phyloP scores from a whole-genome alignment of 2,797 vertebrate species.

The Molossus molossus region DNA sequence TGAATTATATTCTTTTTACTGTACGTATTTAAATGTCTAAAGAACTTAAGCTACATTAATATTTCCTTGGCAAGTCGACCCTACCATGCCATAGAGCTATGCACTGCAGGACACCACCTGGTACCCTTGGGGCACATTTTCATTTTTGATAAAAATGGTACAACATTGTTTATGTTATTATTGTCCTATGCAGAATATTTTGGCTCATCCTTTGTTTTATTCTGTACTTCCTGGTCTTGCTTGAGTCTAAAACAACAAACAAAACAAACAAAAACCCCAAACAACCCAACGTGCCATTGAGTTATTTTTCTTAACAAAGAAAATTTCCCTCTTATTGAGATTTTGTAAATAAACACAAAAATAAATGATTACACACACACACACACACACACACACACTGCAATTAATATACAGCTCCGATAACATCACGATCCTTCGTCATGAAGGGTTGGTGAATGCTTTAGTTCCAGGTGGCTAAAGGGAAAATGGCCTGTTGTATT shows the following conservation, averaged over 20 bases:
- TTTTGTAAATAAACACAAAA: constrained; percentile 6
- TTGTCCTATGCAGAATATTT: neutral
- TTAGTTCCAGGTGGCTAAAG: neutral
- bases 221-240: neutral
- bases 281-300: neutral
- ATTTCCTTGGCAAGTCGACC: neutral
- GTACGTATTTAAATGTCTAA: constrained; percentile 1
- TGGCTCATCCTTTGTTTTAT: neutral
- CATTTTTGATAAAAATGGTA: neutral
- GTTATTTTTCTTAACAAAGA: constrained; percentile 13
- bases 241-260: neutral
- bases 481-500: neutral
- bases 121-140: neutral
- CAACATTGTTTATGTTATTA: neutral
- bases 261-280: neutral
- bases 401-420: neutral
- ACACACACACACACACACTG: neutral
- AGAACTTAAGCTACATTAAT: neutral
- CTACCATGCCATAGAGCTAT: neutral
- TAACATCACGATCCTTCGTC: neutral
- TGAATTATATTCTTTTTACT: neutral
- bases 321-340: neutral
- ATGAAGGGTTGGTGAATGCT: neutral
- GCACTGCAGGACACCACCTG: neutral
- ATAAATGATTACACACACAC: neutral